Percentiles rank a stretch among this genome's conserved stretches.
These are phyloP conservation scores for Sebastes trivittatus DNA, from an alignment of 2,797 vertebrate genomes.

Conservation along the genomic window DNA sequence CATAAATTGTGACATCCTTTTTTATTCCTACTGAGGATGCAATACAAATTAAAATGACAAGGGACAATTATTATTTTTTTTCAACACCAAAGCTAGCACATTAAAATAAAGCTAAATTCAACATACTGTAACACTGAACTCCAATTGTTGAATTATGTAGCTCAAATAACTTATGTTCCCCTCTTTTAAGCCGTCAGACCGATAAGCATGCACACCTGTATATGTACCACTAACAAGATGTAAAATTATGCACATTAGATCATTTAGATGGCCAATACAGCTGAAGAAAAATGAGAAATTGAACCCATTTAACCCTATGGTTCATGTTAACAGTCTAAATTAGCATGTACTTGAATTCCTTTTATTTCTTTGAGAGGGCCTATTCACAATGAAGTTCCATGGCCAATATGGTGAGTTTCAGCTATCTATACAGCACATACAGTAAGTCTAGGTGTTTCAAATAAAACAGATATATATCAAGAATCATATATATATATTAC, in stretches of 20 bases:
- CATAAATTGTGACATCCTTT: conserved; percentile 56
- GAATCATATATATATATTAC: conserved; percentile 71
- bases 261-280: conserved; percentile 36
- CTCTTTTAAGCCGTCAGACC: conserved; percentile 43
- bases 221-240: conserved; percentile 58
- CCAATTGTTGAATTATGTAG: conserved; percentile 27
- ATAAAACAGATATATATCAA: conserved; percentile 69
- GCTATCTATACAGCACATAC: conserved; percentile 76
- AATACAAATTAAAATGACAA: conserved; percentile 68
- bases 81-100: conserved; percentile 63
- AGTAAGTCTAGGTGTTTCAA: conserved; percentile 59
- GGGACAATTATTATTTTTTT: conserved; percentile 36
- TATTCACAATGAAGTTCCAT: conserved; percentile 60
- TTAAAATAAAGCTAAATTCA: conserved; percentile 58
- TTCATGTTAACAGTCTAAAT: conserved; percentile 58
- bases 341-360: conserved; percentile 32
- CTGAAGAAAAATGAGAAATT: conserved; percentile 29
- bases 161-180: conserved; percentile 21
- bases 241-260: conserved; percentile 51
- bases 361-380: conserved; percentile 39
- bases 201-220: conserved; percentile 61
- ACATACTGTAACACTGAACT: conserved; percentile 55
- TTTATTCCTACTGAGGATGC: conserved; percentile 70
- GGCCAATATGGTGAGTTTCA: conserved; percentile 56
- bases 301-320: conserved; percentile 27